Conservation (phyloP, 2,888 invertebrate species). For the Laspeyria flexula region DNA sequence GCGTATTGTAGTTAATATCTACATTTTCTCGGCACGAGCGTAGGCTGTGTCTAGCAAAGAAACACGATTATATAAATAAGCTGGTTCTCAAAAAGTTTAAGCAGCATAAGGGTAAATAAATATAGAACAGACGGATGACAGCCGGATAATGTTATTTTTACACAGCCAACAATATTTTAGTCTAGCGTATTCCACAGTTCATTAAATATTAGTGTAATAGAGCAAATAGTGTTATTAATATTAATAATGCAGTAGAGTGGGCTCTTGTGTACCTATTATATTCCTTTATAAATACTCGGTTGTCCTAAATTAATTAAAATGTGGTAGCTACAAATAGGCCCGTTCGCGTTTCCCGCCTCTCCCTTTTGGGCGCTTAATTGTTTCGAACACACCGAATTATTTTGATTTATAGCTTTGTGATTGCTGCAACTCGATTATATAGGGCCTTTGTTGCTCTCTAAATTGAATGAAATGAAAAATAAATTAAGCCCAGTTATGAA, state of each 20-base stretch:
- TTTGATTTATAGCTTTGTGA: slow-evolving; percentile 85
- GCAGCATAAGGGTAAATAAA: neutral
- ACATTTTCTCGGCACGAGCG: too few species aligned
- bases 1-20: too few species aligned
- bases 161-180: neutral
- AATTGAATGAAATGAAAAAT: slow-evolving; percentile 83
- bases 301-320: slow-evolving; percentile 44
- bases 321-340: slow-evolving; percentile 36
- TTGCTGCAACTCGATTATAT: slow-evolving; percentile 82
- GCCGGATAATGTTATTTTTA: too few species aligned
- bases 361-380: slow-evolving; percentile 75
- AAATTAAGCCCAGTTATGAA: slow-evolving; percentile 70
- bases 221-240: neutral
- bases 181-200: neutral
- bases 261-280: slow-evolving; percentile 5
- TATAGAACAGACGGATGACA: too few species aligned
- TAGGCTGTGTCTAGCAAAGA: too few species aligned
- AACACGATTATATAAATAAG: too few species aligned
- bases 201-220: neutral
- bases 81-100: too few species aligned
- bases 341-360: slow-evolving; percentile 55
- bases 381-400: slow-evolving; percentile 78
- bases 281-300: slow-evolving; percentile 21
- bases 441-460: slow-evolving; percentile 69
- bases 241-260: neutral